phyloP scores from a whole-genome alignment of 2,888 invertebrate species.

The Sympetrum striolatum region DNA sequence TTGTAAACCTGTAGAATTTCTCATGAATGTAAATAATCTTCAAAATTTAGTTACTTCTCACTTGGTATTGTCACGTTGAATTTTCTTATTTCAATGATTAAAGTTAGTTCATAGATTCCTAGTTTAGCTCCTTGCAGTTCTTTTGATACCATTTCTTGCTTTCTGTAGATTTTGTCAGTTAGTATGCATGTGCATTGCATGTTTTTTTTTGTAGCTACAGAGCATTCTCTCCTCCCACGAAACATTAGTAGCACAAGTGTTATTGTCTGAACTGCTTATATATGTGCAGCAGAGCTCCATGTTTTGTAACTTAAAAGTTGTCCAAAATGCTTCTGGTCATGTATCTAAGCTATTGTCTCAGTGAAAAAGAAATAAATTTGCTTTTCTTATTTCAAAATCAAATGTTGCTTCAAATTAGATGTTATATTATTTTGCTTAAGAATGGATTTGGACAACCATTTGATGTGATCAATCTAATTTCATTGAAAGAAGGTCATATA shows the following conservation, averaged over 20 bases:
- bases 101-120: neutral
- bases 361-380: neutral
- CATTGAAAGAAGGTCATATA: neutral
- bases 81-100: neutral
- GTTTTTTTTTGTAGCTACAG: neutral
- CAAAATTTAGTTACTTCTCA: neutral
- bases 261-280: neutral
- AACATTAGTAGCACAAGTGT: neutral
- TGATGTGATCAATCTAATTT: neutral
- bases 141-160: neutral
- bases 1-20: neutral
- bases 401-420: neutral
- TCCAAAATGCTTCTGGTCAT: neutral
- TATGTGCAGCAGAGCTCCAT: neutral
- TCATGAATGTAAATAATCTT: neutral
- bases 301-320: neutral
- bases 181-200: slow-evolving; percentile 18
- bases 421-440: neutral
- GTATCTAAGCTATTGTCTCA: neutral
- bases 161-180: neutral
- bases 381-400: neutral
- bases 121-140: neutral
- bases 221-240: neutral
- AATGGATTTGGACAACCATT: neutral
- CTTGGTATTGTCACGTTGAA: neutral